Percentiles rank a stretch among this genome's conserved stretches.
phyloP scores from a whole-genome alignment of 2,888 invertebrate species.

The Macaria notata region DNA sequence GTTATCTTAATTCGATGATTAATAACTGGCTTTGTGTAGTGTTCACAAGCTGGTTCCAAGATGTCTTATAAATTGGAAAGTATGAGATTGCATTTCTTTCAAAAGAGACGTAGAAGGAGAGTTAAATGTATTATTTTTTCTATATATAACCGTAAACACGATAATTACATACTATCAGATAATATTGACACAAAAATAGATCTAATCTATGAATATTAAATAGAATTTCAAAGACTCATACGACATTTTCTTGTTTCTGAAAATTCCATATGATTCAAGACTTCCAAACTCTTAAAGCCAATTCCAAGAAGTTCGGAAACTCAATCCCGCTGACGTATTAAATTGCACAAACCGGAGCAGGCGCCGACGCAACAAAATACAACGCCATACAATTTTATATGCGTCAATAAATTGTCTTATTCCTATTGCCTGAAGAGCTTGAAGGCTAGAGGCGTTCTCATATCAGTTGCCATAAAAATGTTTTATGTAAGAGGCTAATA shows the following conservation, averaged over 20 bases:
- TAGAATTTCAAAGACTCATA: too few relatives aligned
- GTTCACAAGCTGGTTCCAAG: conserved; percentile 9
- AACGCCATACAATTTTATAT: conserved; percentile 71
- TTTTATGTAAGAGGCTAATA: conserved; percentile 82
- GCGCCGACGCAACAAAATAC: conserved; percentile 44
- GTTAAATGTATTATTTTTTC: too few relatives aligned
- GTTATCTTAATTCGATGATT: conserved; percentile 35
- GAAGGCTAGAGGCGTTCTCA: conserved; percentile 61
- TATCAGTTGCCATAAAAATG: conserved; percentile 80
- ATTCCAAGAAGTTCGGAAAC: conserved; percentile 20
- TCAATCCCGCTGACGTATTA: conserved; percentile 25
- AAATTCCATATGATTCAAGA: too few relatives aligned
- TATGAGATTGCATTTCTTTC: not conserved
- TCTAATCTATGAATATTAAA: too few relatives aligned
- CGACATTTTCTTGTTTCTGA: too few relatives aligned
- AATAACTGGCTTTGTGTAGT: conserved; percentile 21
- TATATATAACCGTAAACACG: too few relatives aligned
- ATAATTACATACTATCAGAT: too few relatives aligned
- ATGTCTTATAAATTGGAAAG: not conserved
- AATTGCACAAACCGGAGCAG: conserved; percentile 40
- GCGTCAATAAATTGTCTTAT: conserved; percentile 68
- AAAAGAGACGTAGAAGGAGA: too few relatives aligned
- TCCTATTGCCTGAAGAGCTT: conserved; percentile 65
- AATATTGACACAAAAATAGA: too few relatives aligned
- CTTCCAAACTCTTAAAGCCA: not conserved